Conservation (phyloP, 1,140 invertebrate species). For the Acromyrmex heyeri region DNA sequence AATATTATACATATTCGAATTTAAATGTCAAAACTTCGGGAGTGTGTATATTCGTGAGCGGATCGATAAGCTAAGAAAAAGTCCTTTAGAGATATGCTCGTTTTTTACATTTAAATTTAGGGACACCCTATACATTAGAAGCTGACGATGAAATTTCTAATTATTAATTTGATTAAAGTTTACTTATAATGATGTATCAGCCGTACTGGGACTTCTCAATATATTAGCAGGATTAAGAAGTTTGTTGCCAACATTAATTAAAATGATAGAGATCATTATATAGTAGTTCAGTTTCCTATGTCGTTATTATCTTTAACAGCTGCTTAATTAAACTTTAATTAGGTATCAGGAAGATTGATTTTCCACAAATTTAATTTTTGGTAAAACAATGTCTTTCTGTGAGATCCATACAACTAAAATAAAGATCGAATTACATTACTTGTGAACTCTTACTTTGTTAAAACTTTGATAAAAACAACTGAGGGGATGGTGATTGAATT, state of each 20-base stretch:
- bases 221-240: constrained; percentile 29
- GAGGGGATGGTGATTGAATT: neutral
- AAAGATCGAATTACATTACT: constrained; percentile 8
- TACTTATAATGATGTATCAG: neutral
- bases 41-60: too few relatives aligned
- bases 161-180: constrained; percentile 33
- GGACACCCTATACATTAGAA: too few relatives aligned
- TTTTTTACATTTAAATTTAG: too few relatives aligned
- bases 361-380: neutral
- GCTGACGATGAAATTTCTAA: neutral
- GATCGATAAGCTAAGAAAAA: too few relatives aligned
- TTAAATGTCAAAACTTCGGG: too few relatives aligned
- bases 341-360: neutral
- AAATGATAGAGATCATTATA: constrained; percentile 49
- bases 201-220: neutral
- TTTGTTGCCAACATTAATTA: constrained; percentile 56
- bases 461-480: neutral
- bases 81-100: too few relatives aligned
- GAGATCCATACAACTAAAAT: neutral
- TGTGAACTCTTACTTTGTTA: neutral
- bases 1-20: too few relatives aligned
- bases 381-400: neutral
- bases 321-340: constrained; percentile 41
- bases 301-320: neutral
- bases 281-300: constrained; percentile 11